phyloP scores from a whole-genome alignment of 2,797 vertebrate species.

The Smutsia gigantea region DNA sequence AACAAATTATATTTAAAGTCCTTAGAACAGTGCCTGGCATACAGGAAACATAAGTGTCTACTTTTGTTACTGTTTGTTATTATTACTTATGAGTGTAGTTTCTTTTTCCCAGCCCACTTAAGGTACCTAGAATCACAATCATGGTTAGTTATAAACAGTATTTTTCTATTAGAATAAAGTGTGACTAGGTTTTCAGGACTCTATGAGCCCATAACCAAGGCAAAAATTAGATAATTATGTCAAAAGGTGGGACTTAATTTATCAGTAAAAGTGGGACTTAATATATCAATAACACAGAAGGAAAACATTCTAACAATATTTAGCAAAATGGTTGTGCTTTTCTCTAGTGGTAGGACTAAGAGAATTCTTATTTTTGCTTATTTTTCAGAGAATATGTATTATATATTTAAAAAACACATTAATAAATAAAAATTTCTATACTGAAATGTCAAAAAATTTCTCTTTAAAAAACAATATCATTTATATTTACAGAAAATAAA shows the following conservation, averaged over 20 bases:
- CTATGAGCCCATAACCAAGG: background rate
- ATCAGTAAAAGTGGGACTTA: background rate
- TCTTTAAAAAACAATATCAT: background rate
- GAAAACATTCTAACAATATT: background rate
- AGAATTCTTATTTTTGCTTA: background rate
- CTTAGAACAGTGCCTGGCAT: background rate
- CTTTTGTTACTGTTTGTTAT: background rate
- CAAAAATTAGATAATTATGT: constrained; percentile 26
- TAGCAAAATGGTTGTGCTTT: background rate
- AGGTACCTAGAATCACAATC: background rate
- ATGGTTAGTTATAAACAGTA: background rate
- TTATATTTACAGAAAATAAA: background rate
- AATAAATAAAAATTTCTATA: background rate
- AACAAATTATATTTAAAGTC: background rate
- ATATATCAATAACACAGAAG: background rate
- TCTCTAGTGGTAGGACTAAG: background rate
- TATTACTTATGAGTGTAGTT: background rate
- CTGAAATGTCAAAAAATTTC: background rate
- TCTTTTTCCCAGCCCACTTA: background rate
- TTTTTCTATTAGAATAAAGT: constrained; percentile 45
- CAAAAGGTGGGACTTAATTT: background rate
- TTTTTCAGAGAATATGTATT: background rate
- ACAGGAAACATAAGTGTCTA: background rate
- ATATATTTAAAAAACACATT: background rate
- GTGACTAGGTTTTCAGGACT: background rate